Evolutionary conservation across 2,113 vertebrate species (phyloP), one percentile per base, ranked within the genome.

Genomic region (Otis tarda): DNA sequence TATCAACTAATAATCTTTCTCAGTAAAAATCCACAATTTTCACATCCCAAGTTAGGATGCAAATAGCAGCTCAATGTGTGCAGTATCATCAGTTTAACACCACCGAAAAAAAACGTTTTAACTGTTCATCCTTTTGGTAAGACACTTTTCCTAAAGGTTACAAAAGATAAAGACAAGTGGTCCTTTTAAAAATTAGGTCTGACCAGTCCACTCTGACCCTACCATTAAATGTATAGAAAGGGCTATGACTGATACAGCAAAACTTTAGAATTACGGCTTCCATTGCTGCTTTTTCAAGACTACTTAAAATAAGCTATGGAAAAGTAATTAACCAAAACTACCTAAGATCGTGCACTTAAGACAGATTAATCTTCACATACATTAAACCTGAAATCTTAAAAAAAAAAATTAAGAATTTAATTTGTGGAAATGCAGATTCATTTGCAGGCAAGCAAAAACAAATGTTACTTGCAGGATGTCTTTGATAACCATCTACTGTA

Each of bases 401-500:
- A 33, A 41, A 39, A 39, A 24, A 31, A 28, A 61, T 81, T 10
- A 21, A 65, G 52, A 73, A 53, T 14, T 25, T 47, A 4, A 37
- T 52, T 37, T 39, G 21, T 14, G 30, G 19, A 87, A 83, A 64
- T 3, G 35, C 25, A 52, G 68, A 55, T 19, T 77, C 7, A 9
- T 41, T 69, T 75, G 64, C 73, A 89, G 60, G 76, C 23, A n/a
- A 63, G 64, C 28, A 90, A 67, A 74, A 86, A 35, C 9, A 63
- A 63, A 33, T 10, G 10, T 59, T 70, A 30, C 56, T 83, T 25
- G 60, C 71, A 94, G 83, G 64, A 63, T 73, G 59, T 37, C 74
- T 84, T 45, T 80, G 71, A 95, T 89, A 95, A 94, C 68, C 27
- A 87, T 87, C 89, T 82, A 18, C 74, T 56, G 57, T 24, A 5